A percentile compares a stretch with the other conserved stretches of the same genome.
Conservation (phyloP, 2,888 invertebrate species). For the Macrosiphum euphorbiae region DNA sequence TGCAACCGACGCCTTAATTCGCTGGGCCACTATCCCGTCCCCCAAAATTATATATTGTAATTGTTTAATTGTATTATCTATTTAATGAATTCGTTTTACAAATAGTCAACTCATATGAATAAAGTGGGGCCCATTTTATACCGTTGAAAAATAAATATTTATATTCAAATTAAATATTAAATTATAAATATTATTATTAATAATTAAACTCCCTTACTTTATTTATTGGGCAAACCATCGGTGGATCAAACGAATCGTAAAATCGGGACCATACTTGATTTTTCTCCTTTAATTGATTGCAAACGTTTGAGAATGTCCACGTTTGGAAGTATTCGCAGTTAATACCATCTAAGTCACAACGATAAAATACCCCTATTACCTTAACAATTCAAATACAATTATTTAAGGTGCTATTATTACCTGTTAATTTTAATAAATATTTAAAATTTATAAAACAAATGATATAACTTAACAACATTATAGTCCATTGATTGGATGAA, state of each 20-base stretch:
- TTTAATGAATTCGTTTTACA: too few species aligned
- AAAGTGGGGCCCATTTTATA: too few species aligned
- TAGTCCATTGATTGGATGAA: too few species aligned
- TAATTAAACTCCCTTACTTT: conserved; percentile 28
- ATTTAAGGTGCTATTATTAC: background rate
- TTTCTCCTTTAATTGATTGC: background rate
- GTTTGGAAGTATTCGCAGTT: conserved; percentile 53
- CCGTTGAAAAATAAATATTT: too few species aligned
- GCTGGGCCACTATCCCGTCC: too few species aligned
- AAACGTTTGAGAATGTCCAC: background rate
- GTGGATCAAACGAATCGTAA: background rate
- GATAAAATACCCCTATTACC: background rate
- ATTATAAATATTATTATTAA: too few species aligned
- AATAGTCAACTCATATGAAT: too few species aligned
- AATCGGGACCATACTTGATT: conserved; percentile 30
- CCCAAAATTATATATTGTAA: too few species aligned
- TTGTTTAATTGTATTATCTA: too few species aligned
- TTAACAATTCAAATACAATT: background rate
- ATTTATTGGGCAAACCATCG: background rate
- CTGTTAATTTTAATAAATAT: too few species aligned
- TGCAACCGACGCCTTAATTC: too few species aligned
- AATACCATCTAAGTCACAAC: conserved; percentile 2
- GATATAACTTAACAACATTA: too few species aligned
- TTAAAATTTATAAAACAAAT: background rate
- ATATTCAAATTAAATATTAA: background rate